These are phyloP conservation scores for Artibeus lituratus DNA, from an alignment of 2,797 vertebrate species.

Conservation along the genomic window DNA sequence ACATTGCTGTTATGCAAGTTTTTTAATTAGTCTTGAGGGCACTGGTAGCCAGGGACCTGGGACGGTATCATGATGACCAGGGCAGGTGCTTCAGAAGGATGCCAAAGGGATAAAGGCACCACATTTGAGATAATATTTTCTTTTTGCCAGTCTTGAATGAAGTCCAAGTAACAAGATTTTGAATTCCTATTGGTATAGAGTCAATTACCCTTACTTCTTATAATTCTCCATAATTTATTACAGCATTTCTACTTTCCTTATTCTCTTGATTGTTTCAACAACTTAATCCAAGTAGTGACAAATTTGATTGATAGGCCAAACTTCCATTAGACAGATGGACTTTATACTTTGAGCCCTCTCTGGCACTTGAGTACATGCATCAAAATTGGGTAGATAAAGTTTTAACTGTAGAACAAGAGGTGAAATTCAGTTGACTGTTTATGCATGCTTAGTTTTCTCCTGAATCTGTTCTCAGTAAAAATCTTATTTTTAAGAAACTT, in stretches of 20 bases:
- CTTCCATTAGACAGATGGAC: slow-evolving; percentile 60
- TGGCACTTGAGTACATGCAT: slow-evolving; percentile 41
- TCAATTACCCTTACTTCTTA: neutral
- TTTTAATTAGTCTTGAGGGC: slow-evolving; percentile 62
- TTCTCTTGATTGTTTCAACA: slow-evolving; percentile 42
- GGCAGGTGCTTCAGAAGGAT: neutral
- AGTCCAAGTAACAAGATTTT: neutral
- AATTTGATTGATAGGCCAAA: slow-evolving; percentile 63
- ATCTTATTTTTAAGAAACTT: slow-evolving; percentile 45
- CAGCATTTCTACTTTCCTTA: neutral
- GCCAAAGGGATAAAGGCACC: slow-evolving; percentile 18
- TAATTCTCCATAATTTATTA: neutral
- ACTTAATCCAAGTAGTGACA: slow-evolving; percentile 61
- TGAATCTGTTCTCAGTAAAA: slow-evolving; percentile 1
- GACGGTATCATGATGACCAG: slow-evolving; percentile 42
- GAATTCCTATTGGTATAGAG: neutral
- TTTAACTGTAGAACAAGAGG: slow-evolving; percentile 48
- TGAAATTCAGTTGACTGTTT: slow-evolving; percentile 27
- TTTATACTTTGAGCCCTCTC: slow-evolving; percentile 57
- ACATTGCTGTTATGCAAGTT: slow-evolving; percentile 62
- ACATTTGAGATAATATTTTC: slow-evolving; percentile 26
- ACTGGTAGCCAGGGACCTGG: slow-evolving; percentile 6
- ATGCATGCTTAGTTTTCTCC: slow-evolving; percentile 20
- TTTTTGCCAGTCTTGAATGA: neutral
- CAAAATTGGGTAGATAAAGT: slow-evolving; percentile 42